Percentiles rank a stretch among this genome's conserved stretches.
phyloP scores from a whole-genome alignment of 1,140 invertebrate species.

The Drosophila rhopaloa region DNA sequence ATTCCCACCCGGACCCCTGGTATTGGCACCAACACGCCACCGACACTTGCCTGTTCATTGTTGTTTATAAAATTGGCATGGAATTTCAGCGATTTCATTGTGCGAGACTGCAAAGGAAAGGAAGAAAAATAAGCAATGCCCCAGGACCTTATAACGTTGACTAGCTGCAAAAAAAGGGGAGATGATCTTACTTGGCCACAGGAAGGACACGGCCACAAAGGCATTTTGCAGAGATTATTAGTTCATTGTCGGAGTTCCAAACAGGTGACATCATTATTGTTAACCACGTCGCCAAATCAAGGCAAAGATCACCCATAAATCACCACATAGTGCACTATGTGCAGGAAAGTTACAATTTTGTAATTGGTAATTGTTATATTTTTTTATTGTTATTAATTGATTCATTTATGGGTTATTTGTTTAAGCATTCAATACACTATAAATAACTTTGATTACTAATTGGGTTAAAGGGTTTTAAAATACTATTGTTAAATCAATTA shows the following conservation, averaged over 20 bases:
- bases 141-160: not conserved
- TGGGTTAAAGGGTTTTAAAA: no score
- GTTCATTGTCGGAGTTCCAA: not conserved
- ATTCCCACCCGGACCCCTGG: not conserved
- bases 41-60: conserved; percentile 62
- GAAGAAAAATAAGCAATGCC: not conserved
- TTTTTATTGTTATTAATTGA: no score
- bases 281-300: not conserved
- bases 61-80: conserved; percentile 69
- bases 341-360: no score
- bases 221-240: conserved; percentile 4
- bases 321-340: no score
- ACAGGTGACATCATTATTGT: not conserved
- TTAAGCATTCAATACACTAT: no score
- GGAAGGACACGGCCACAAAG: not conserved
- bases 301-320: not conserved
- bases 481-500: no score
- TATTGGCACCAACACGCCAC: conserved; percentile 31
- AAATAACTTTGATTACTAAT: no score
- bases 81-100: conserved; percentile 61
- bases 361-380: no score
- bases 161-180: not conserved
- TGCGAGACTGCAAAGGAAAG: conserved; percentile 12
- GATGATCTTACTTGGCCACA: not conserved
- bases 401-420: no score